These are phyloP conservation scores for Bombus confusus DNA, from an alignment of 1,140 invertebrate genomes.

Conservation along the genomic window DNA sequence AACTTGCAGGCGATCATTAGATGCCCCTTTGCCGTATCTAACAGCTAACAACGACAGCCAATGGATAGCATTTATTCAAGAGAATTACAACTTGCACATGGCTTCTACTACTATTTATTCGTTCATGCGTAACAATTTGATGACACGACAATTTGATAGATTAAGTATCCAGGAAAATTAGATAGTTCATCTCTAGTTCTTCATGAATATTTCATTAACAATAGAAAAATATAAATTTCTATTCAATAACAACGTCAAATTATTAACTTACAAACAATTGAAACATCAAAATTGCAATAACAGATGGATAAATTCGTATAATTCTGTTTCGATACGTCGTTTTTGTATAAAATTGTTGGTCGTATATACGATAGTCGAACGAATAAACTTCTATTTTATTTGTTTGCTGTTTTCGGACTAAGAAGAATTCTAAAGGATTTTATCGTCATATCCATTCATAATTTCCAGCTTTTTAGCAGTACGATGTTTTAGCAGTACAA, in stretches of 20 bases:
- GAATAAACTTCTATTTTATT: too few relatives aligned
- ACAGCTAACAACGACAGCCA: background rate
- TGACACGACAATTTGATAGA: background rate
- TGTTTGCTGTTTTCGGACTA: background rate
- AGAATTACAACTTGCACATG: background rate
- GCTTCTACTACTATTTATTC: slow-evolving; percentile 1
- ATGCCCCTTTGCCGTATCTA: background rate
- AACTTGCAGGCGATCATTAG: background rate
- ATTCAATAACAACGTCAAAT: too few relatives aligned
- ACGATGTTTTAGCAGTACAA: background rate
- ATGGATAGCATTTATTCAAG: background rate
- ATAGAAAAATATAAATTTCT: too few relatives aligned
- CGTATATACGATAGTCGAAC: too few relatives aligned
- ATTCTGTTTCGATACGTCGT: too few relatives aligned
- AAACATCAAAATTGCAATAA: too few relatives aligned
- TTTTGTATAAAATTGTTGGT: too few relatives aligned
- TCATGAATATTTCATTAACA: background rate
- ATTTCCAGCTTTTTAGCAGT: background rate
- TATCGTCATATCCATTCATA: too few relatives aligned
- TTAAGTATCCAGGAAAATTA: background rate
- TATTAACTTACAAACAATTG: too few relatives aligned
- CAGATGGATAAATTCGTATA: too few relatives aligned
- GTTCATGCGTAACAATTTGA: slow-evolving; percentile 5
- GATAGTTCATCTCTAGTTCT: too few relatives aligned
- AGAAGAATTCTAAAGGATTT: background rate